Percentiles rank a stretch among this genome's conserved stretches.
Conservation (phyloP, 2,797 vertebrate genomes). For the Sebastes wilsoni region DNA sequence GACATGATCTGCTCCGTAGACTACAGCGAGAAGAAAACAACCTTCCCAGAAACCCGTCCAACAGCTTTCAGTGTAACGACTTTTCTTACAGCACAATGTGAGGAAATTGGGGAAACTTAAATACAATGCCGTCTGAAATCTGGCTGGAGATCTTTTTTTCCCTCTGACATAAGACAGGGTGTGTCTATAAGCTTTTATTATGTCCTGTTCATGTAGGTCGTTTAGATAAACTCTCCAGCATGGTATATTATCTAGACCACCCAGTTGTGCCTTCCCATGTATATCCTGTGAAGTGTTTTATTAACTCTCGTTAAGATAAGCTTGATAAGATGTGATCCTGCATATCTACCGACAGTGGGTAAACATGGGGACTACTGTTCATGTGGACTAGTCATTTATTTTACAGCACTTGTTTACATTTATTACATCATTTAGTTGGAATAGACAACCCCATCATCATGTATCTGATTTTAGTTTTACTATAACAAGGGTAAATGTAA, state of each 20-base stretch:
- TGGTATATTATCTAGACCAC: conserved; percentile 1
- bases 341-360: background rate
- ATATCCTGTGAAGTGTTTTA: background rate
- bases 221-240: conserved; percentile 8
- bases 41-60: conserved; percentile 18
- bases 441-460: background rate
- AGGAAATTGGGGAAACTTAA: conserved; percentile 54
- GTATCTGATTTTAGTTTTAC: background rate
- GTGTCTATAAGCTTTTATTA: conserved; percentile 33
- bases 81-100: conserved; percentile 48
- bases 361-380: background rate
- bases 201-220: conserved; percentile 10
- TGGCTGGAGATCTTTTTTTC: conserved; percentile 23
- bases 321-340: conserved; percentile 12
- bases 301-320: background rate
- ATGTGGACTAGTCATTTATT: background rate
- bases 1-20: background rate
- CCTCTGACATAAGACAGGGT: conserved; percentile 20
- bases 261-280: background rate
- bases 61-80: conserved; percentile 10
- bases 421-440: background rate
- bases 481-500: background rate
- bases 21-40: conserved; percentile 10
- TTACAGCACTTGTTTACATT: background rate
- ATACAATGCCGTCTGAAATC: conserved; percentile 36